These are phyloP conservation scores for Tachysurus fulvidraco DNA, from an alignment of 2,113 vertebrate genomes.

Conservation along the genomic window DNA sequence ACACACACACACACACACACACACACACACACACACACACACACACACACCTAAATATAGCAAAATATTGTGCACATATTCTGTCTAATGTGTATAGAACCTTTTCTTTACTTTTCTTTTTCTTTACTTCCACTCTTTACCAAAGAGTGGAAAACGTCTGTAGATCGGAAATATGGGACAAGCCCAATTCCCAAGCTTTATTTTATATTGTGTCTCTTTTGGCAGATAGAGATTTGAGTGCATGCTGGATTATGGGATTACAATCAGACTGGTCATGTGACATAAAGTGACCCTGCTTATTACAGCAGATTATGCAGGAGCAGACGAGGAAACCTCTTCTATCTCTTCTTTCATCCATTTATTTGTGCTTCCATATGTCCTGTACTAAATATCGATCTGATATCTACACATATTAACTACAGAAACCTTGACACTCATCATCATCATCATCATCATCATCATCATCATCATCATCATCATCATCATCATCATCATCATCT, in stretches of 20 bases:
- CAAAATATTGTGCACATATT: not conserved
- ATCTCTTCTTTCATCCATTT: conserved; percentile 43
- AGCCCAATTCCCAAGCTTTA: not conserved
- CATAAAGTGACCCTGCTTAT: conserved; percentile 70
- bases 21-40: too few relatives aligned
- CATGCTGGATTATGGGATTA: conserved; percentile 75
- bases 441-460: conserved; percentile 13
- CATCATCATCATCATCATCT: conserved; percentile 12
- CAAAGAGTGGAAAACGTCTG: not conserved
- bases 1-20: not conserved
- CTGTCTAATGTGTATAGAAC: not conserved
- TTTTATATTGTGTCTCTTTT: conserved; percentile 8
- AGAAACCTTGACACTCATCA: not conserved
- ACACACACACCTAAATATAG: not conserved
- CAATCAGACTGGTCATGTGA: conserved; percentile 69
- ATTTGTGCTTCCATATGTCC: conserved; percentile 30
- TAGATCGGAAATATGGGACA: not conserved
- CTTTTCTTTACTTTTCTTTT: not conserved
- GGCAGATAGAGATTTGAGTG: conserved; percentile 35
- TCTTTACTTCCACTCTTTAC: too few relatives aligned
- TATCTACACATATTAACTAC: conserved; percentile 7
- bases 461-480: conserved; percentile 17
- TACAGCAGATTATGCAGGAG: conserved; percentile 68
- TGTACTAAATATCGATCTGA: not conserved
- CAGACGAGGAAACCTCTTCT: conserved; percentile 59